These are phyloP conservation scores for Acrobasis suavella DNA, from an alignment of 2,888 invertebrate genomes.

Conservation along the genomic window DNA sequence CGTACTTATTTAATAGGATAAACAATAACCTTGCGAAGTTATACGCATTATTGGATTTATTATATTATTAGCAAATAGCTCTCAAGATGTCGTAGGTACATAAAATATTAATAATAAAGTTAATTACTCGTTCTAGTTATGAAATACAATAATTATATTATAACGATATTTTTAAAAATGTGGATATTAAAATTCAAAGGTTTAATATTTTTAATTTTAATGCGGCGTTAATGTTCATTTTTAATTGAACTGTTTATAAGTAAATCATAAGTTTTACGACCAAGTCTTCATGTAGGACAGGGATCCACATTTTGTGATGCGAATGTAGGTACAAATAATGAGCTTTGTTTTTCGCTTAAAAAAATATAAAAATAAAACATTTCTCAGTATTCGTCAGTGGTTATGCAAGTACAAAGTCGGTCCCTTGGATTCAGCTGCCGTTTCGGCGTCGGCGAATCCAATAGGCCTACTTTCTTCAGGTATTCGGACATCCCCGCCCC, in stretches of 20 bases:
- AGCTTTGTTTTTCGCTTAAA: too few relatives aligned
- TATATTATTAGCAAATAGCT: not conserved
- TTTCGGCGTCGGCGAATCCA: not conserved
- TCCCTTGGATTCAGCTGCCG: not conserved
- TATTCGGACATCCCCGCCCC: not conserved
- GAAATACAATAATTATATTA: not conserved
- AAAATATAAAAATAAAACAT: too few relatives aligned
- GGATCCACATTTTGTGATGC: not conserved
- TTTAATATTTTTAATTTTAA: not conserved
- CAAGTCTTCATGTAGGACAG: not conserved
- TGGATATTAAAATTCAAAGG: not conserved
- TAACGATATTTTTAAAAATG: constrained; percentile 2
- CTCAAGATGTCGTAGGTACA: not conserved
- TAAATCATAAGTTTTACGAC: not conserved
- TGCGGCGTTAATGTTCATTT: not conserved
- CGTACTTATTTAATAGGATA: too few relatives aligned
- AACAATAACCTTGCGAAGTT: too few relatives aligned
- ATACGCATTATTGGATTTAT: not conserved
- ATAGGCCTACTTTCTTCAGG: constrained; percentile 1
- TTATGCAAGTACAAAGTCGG: not conserved
- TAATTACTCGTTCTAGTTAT: not conserved
- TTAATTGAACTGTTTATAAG: not conserved
- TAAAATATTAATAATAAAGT: not conserved
- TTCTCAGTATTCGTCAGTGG: too few relatives aligned
- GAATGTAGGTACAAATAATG: too few relatives aligned